A percentile compares a stretch with the other conserved stretches of the same genome.
These are phyloP conservation scores for Bovichtus diacanthus DNA, from an alignment of 2,797 vertebrate genomes.

Conservation along the genomic window DNA sequence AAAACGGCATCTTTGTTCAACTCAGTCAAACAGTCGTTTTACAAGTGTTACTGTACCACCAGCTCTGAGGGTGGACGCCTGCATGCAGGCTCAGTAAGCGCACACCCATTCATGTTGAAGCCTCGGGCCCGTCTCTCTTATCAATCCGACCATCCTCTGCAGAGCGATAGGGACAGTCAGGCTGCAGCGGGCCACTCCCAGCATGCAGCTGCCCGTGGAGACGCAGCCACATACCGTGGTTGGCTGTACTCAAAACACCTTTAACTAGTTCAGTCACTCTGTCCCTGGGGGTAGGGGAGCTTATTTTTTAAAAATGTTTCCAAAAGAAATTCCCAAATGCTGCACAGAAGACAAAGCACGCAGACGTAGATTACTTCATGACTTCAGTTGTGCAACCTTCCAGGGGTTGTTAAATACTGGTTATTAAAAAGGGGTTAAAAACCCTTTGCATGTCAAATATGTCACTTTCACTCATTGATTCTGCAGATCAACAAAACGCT, in stretches of 20 bases:
- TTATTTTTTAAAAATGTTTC: conserved; percentile 36
- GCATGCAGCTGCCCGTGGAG: conserved; percentile 46
- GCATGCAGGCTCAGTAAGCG: conserved; percentile 42
- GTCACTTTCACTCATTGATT: conserved; percentile 47
- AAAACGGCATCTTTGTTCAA: background rate
- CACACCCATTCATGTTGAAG: conserved; percentile 65
- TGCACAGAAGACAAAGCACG: conserved; percentile 7
- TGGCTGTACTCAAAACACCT: conserved; percentile 54
- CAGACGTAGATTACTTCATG: conserved; percentile 22
- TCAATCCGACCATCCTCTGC: conserved; percentile 78
- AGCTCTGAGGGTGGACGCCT: conserved; percentile 48
- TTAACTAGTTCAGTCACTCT: conserved; percentile 28
- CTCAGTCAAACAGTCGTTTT: conserved; percentile 60
- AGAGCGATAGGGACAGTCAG: conserved; percentile 73
- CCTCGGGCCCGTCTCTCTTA: conserved; percentile 73
- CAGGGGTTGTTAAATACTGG: background rate
- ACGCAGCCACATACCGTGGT: conserved; percentile 26
- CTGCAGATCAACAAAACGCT: conserved; percentile 87
- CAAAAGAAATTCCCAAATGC: conserved; percentile 29
- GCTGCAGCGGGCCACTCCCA: conserved; percentile 78
- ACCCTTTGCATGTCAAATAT: background rate
- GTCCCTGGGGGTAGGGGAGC: background rate
- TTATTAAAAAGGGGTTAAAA: background rate
- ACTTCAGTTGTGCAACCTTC: conserved; percentile 17
- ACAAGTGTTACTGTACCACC: conserved; percentile 64